phyloP scores from a whole-genome alignment of 1,140 invertebrate species.

The Lepidurus packardi region DNA sequence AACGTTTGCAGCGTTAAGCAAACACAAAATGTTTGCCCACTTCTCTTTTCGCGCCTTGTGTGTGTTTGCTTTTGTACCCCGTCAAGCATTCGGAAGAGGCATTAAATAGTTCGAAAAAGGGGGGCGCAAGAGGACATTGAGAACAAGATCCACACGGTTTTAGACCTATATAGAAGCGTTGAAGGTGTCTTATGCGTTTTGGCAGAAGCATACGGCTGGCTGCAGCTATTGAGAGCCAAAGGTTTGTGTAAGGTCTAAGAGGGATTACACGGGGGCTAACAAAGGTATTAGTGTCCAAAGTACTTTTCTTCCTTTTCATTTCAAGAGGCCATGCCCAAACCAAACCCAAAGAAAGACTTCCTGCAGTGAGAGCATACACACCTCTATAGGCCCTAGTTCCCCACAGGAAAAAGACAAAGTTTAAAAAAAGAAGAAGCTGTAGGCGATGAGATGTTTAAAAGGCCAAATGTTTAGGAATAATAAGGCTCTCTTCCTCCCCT shows the following conservation, averaged over 20 bases:
- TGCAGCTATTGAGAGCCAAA: neutral
- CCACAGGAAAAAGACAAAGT: too few relatives aligned
- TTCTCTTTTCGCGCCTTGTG: slow-evolving; percentile 15
- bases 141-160: neutral
- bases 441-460: neutral
- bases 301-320: slow-evolving; percentile 6
- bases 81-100: slow-evolving; percentile 3
- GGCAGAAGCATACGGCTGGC: neutral
- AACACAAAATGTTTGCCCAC: slow-evolving; percentile 11
- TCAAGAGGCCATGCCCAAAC: slow-evolving; percentile 17
- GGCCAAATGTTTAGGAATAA: neutral
- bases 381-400: neutral
- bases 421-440: neutral
- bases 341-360: slow-evolving; percentile 18
- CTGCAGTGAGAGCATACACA: neutral
- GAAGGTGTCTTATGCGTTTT: too few relatives aligned
- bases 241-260: slow-evolving; percentile 18
- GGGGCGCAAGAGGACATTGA: neutral
- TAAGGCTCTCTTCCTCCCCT: neutral
- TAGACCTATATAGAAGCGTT: neutral
- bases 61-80: neutral
- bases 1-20: neutral
- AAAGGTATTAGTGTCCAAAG: slow-evolving; percentile 19
- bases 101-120: slow-evolving; percentile 6
- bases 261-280: slow-evolving; percentile 17